phyloP scores from a whole-genome alignment of 2,797 vertebrate genomes.

The Remorina albescens region DNA sequence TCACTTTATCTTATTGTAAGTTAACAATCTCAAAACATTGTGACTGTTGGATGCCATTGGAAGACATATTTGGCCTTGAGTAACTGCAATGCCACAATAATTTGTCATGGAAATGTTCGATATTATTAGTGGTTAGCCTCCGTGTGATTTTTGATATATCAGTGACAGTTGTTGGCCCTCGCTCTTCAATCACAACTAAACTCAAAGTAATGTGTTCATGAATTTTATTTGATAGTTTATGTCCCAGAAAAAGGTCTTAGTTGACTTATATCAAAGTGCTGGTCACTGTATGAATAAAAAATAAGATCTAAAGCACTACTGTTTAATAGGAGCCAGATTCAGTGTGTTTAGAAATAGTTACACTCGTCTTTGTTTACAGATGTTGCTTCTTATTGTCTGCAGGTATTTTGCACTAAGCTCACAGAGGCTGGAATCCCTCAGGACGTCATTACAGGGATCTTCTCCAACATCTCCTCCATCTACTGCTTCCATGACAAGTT shows the following conservation, averaged over 20 bases:
- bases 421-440: constrained; percentile 90
- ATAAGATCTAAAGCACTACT: constrained; percentile 22
- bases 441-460: constrained; percentile 96
- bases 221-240: background rate
- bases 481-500: constrained; percentile 96
- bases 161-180: background rate
- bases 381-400: constrained; percentile 17
- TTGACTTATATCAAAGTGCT: background rate
- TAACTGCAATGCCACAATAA: background rate
- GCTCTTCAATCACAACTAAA: background rate
- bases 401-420: constrained; percentile 97
- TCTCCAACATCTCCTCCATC: constrained; percentile 99
- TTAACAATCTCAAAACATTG: background rate
- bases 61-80: background rate
- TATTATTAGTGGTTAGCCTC: background rate
- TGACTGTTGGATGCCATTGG: background rate
- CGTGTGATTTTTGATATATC: background rate
- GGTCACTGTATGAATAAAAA: constrained; percentile 5
- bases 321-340: constrained; percentile 19
- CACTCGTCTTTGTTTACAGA: background rate
- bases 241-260: background rate
- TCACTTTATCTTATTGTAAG: background rate
- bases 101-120: background rate
- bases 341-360: background rate
- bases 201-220: background rate